Percentiles rank a stretch among this genome's conserved stretches.
Evolutionary conservation across 2,888 invertebrate genomes (phyloP).

Genomic region (Iselma pallidipennis): DNA sequence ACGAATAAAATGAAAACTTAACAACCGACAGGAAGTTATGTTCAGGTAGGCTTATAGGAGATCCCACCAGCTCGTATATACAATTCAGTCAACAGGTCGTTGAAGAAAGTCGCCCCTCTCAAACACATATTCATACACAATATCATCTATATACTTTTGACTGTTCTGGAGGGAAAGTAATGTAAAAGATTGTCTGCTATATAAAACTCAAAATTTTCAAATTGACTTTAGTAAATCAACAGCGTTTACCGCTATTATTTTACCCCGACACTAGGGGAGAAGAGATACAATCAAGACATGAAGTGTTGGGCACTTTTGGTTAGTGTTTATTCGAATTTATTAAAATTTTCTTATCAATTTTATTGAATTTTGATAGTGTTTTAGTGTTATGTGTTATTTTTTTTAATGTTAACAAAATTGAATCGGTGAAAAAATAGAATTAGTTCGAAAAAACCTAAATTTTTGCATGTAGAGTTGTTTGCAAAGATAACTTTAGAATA

Average conservation of each 20-base stretch:
- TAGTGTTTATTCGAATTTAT: slow-evolving; percentile 46
- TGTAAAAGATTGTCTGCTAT: slow-evolving; percentile 49
- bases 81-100: neutral
- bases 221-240: slow-evolving; percentile 49
- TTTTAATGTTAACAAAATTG: slow-evolving; percentile 26
- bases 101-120: slow-evolving; percentile 26
- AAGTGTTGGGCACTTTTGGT: slow-evolving; percentile 56
- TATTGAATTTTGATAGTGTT: slow-evolving; percentile 8
- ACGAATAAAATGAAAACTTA: neutral
- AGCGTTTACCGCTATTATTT: slow-evolving; percentile 46
- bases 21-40: slow-evolving; percentile 17
- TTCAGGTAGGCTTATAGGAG: slow-evolving; percentile 8
- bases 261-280: slow-evolving; percentile 38
- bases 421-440: too few species aligned
- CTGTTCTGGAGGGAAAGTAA: slow-evolving; percentile 44
- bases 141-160: slow-evolving; percentile 15
- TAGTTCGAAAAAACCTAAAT: too few species aligned
- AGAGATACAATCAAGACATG: slow-evolving; percentile 44
- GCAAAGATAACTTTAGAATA: too few species aligned
- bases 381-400: slow-evolving; percentile 16
- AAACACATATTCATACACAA: slow-evolving; percentile 19
- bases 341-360: slow-evolving; percentile 40
- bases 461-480: too few species aligned
- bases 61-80: slow-evolving; percentile 20
- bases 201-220: slow-evolving; percentile 43